Evolutionary conservation across 35 echinoderm and acorn worm genomes (phyloP).

Genomic region (Ptychodera flava): DNA sequence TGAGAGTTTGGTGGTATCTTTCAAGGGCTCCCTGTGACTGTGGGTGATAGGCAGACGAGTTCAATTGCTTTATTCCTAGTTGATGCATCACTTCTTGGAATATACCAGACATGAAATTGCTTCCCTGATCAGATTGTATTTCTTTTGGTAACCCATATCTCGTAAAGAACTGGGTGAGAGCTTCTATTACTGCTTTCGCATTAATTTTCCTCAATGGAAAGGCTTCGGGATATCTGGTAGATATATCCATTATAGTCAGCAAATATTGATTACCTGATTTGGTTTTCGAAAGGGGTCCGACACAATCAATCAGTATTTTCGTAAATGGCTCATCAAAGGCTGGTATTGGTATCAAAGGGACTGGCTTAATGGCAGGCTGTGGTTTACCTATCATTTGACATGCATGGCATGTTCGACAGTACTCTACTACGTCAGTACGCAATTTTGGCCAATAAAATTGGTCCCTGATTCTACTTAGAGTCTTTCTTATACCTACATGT

Average conservation of each 20-base stretch:
- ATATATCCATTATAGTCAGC: constrained; percentile 62
- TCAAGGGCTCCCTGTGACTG: constrained; percentile 50
- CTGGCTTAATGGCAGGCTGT: constrained; percentile 50
- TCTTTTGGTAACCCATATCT: constrained; percentile 45
- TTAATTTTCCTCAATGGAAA: constrained; percentile 56
- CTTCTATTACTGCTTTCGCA: constrained; percentile 29
- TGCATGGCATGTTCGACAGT: constrained; percentile 41
- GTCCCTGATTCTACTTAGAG: constrained; percentile 21
- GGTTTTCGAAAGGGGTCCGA: constrained; percentile 52
- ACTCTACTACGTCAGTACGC: constrained; percentile 27
- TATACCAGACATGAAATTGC: constrained; percentile 56
- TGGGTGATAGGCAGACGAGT: constrained; percentile 56
- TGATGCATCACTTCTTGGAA: constrained; percentile 53
- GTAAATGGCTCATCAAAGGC: constrained; percentile 82
- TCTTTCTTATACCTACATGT: constrained; percentile 52
- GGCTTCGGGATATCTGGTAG: constrained; percentile 66
- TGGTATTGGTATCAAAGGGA: constrained; percentile 61
- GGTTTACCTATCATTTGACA: constrained; percentile 76
- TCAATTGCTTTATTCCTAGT: constrained; percentile 33
- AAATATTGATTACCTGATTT: constrained; percentile 60
- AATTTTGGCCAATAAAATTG: constrained; percentile 57
- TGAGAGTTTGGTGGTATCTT: constrained; percentile 54
- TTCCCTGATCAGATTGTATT: constrained; percentile 57
- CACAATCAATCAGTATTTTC: constrained; percentile 62
- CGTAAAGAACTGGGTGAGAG: constrained; percentile 60